Conservation (phyloP, 2,888 invertebrate genomes). For the Mythimna loreyi region DNA sequence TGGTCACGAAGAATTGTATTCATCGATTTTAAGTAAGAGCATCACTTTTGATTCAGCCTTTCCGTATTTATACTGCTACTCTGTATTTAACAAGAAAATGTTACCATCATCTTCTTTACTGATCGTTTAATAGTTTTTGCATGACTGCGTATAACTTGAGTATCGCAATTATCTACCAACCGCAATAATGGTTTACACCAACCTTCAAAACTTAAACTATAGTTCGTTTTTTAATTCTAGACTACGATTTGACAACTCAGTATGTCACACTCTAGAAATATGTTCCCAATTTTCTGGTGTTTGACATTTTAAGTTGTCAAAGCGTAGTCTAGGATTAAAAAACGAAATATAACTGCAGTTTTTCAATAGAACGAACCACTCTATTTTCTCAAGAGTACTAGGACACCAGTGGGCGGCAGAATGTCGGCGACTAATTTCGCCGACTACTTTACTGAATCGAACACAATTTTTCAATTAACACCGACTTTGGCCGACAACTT, state of each 20-base stretch:
- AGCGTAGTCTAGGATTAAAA: too few relatives aligned
- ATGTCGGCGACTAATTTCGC: conserved; percentile 61
- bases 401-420: conserved; percentile 58
- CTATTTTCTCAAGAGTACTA: conserved; percentile 29
- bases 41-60: too few relatives aligned
- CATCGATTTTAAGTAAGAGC: too few relatives aligned
- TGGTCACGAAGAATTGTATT: too few relatives aligned
- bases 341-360: too few relatives aligned
- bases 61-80: too few relatives aligned
- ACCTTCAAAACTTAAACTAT: conserved; percentile 17
- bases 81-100: neutral
- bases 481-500: conserved; percentile 47
- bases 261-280: too few relatives aligned
- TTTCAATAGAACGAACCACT: conserved; percentile 33
- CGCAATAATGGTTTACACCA: neutral
- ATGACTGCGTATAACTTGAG: neutral
- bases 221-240: too few relatives aligned
- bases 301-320: too few relatives aligned
- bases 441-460: conserved; percentile 70
- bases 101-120: neutral
- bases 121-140: neutral
- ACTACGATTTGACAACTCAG: too few relatives aligned
- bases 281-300: too few relatives aligned
- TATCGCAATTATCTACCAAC: neutral
- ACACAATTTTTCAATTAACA: conserved; percentile 81